Conservation (phyloP, 2,797 vertebrate species). For the Tragopan temminckii region DNA sequence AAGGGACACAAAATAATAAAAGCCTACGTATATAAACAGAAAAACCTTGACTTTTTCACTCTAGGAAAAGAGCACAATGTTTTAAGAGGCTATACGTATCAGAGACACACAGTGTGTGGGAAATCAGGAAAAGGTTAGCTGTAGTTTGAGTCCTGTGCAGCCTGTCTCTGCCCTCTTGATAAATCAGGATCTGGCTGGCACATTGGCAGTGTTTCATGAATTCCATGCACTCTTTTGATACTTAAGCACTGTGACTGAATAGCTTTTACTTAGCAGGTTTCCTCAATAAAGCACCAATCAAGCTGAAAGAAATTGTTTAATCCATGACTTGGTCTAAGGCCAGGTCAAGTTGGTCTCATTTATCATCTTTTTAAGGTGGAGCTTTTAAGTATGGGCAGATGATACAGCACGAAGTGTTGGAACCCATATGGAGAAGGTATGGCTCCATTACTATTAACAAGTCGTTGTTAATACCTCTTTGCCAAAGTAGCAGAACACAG, state of each 20-base stretch:
- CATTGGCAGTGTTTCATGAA: conserved; percentile 82
- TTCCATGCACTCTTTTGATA: conserved; percentile 82
- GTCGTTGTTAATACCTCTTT: conserved; percentile 79
- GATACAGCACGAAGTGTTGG: conserved; percentile 54
- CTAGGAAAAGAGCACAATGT: neutral
- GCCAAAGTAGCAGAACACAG: conserved; percentile 80
- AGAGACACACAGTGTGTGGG: neutral
- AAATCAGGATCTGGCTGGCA: conserved; percentile 81
- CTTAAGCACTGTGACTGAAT: conserved; percentile 80
- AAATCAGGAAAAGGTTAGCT: neutral
- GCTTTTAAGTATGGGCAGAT: conserved; percentile 81
- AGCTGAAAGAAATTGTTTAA: conserved; percentile 86
- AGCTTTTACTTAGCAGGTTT: conserved; percentile 81
- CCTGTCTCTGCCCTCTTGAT: conserved; percentile 58
- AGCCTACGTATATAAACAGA: neutral
- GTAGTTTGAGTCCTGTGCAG: conserved; percentile 62
- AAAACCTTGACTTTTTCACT: neutral
- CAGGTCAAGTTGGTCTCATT: conserved; percentile 88
- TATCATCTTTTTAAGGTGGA: conserved; percentile 84
- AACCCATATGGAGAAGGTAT: conserved; percentile 78
- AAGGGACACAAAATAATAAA: neutral
- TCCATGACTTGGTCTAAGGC: conserved; percentile 76
- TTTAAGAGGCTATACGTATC: neutral
- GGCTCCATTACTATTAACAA: conserved; percentile 73
- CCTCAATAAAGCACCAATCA: conserved; percentile 84